phyloP scores from a whole-genome alignment of 2,113 vertebrate genomes.

The Ursus arctos region DNA sequence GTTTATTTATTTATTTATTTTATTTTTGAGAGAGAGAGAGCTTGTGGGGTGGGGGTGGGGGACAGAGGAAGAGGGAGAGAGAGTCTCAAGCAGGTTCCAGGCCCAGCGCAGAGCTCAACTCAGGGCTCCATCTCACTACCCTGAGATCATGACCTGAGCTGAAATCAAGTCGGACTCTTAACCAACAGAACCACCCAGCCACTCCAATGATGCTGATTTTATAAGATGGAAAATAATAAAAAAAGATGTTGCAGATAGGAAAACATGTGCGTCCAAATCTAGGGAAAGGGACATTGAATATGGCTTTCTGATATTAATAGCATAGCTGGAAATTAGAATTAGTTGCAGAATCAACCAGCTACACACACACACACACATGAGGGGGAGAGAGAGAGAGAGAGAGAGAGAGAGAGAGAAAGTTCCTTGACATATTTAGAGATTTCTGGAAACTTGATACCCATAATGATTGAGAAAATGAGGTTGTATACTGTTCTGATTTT shows the following conservation, averaged over 20 bases:
- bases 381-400: neutral
- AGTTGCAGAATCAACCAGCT: neutral
- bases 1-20: neutral
- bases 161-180: neutral
- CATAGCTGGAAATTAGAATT: neutral
- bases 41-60: neutral
- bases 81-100: neutral
- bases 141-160: neutral
- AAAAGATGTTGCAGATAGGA: neutral
- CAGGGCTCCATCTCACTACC: neutral
- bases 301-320: conserved; percentile 6
- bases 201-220: conserved; percentile 18
- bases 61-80: neutral
- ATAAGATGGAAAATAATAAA: neutral
- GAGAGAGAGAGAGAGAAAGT: neutral
- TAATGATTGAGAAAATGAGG: neutral
- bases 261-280: neutral
- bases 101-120: neutral
- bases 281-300: neutral
- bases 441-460: conserved; percentile 24
- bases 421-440: neutral
- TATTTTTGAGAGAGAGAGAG: neutral
- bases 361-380: neutral
- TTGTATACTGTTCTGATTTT: neutral
- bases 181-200: neutral